A percentile compares a stretch with the other conserved stretches of the same genome.
Evolutionary conservation across 2,888 invertebrate species (phyloP).

Genomic region (Podabrus alpinus): DNA sequence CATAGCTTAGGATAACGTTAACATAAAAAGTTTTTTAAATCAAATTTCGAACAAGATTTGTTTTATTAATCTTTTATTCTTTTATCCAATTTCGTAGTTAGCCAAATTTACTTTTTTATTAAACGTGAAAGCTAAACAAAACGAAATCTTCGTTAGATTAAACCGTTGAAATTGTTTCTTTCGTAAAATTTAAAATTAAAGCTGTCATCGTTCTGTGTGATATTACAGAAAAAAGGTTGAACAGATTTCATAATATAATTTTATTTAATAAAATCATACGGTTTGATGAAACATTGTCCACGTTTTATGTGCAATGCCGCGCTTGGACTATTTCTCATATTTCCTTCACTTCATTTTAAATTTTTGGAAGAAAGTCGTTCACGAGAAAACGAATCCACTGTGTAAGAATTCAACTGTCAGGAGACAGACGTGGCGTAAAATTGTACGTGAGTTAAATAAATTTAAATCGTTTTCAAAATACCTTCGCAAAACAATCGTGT

Average conservation of each 20-base stretch:
- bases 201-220: not conserved
- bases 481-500: not conserved
- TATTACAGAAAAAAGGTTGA: not conserved
- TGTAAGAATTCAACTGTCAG: constrained; percentile 3
- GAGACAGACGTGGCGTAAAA: constrained; percentile 1
- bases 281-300: constrained; percentile 1
- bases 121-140: not conserved
- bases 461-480: constrained; percentile 2
- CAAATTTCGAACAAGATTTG: not conserved
- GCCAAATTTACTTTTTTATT: not conserved
- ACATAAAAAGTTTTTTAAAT: not conserved
- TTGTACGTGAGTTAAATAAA: constrained; percentile 4
- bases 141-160: not conserved
- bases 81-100: not conserved
- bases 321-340: constrained; percentile 6
- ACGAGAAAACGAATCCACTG: not conserved
- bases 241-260: not conserved
- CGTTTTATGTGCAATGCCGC: constrained; percentile 8
- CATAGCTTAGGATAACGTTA: not conserved
- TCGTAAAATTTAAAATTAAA: not conserved
- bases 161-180: not conserved
- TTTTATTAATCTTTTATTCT: not conserved
- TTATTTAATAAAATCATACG: constrained; percentile 3
- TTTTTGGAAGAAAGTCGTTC: not conserved
- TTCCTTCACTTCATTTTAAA: constrained; percentile 1